A percentile compares a stretch with the other conserved stretches of the same genome.
These are phyloP conservation scores for Ectropis crepuscularia DNA, from an alignment of 2,888 invertebrate genomes.

Conservation along the genomic window DNA sequence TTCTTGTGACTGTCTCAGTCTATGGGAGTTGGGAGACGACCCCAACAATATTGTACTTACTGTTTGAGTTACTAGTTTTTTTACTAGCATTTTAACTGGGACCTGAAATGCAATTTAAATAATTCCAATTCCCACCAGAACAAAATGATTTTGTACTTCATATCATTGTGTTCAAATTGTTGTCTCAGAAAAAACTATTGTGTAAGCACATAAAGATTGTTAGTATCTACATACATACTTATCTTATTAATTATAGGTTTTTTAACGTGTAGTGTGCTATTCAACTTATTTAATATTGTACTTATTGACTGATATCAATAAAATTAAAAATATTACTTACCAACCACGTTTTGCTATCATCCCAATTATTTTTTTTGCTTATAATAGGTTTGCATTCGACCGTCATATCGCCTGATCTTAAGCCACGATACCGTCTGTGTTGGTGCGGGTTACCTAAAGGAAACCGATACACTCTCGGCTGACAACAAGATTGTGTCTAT, in stretches of 20 bases:
- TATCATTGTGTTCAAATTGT: constrained; percentile 21
- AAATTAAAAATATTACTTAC: constrained; percentile 38
- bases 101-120: constrained; percentile 63
- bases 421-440: too few relatives aligned
- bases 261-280: constrained; percentile 33
- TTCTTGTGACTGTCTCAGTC: too few relatives aligned
- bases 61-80: constrained; percentile 2
- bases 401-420: too few relatives aligned
- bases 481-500: too few relatives aligned
- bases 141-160: constrained; percentile 9
- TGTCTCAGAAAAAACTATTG: constrained; percentile 1
- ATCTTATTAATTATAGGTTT: constrained; percentile 24
- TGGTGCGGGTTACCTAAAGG: too few relatives aligned
- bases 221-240: constrained; percentile 10
- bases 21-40: too few relatives aligned
- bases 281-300: constrained; percentile 36
- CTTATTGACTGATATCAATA: constrained; percentile 47
- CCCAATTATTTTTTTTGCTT: neutral
- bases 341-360: constrained; percentile 14
- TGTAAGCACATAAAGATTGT: constrained; percentile 3
- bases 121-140: constrained; percentile 62
- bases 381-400: too few relatives aligned
- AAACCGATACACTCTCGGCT: too few relatives aligned
- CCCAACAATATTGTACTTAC: too few relatives aligned
- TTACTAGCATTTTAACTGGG: constrained; percentile 37